Evolutionary conservation across 1,140 invertebrate genomes (phyloP).

Genomic region (Drosophila baimaii): DNA sequence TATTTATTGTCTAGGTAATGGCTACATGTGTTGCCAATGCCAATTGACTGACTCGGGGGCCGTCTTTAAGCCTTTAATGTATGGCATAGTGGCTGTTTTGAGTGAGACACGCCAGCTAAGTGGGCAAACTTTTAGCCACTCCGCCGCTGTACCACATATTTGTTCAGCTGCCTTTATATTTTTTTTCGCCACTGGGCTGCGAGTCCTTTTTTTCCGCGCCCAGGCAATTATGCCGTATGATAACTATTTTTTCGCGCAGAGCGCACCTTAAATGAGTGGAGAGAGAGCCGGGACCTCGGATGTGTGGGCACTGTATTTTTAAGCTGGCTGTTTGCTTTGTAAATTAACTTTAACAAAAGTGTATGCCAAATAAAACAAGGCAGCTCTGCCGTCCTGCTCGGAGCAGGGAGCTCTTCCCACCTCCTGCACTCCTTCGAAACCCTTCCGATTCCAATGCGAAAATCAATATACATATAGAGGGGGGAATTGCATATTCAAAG

Average conservation of each 20-base stretch:
- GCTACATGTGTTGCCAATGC: slow-evolving; percentile 25
- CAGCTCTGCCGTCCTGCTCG: not conserved
- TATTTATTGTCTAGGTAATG: slow-evolving; percentile 68
- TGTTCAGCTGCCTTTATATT: slow-evolving; percentile 62
- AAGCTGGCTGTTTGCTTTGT: slow-evolving; percentile 73
- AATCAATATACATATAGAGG: slow-evolving; percentile 64
- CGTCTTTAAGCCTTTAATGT: slow-evolving; percentile 16
- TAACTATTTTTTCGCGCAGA: slow-evolving; percentile 34
- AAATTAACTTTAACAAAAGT: slow-evolving; percentile 80
- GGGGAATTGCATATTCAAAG: slow-evolving; percentile 74
- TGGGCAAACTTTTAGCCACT: slow-evolving; percentile 8
- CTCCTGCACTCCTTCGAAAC: not conserved
- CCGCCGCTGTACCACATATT: slow-evolving; percentile 38
- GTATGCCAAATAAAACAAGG: slow-evolving; percentile 50
- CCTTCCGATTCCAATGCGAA: slow-evolving; percentile 34
- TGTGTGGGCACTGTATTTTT: slow-evolving; percentile 63
- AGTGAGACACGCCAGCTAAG: slow-evolving; percentile 1
- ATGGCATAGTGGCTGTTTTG: not conserved
- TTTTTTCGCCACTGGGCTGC: slow-evolving; percentile 17
- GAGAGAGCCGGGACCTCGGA: slow-evolving; percentile 16
- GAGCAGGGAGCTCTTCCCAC: too few relatives aligned
- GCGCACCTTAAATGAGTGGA: slow-evolving; percentile 46
- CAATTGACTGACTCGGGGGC: slow-evolving; percentile 13
- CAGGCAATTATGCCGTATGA: slow-evolving; percentile 39
- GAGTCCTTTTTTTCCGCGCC: slow-evolving; percentile 24